phyloP scores from a whole-genome alignment of 2,888 invertebrate species.

The Taphrorychus bicolor region DNA sequence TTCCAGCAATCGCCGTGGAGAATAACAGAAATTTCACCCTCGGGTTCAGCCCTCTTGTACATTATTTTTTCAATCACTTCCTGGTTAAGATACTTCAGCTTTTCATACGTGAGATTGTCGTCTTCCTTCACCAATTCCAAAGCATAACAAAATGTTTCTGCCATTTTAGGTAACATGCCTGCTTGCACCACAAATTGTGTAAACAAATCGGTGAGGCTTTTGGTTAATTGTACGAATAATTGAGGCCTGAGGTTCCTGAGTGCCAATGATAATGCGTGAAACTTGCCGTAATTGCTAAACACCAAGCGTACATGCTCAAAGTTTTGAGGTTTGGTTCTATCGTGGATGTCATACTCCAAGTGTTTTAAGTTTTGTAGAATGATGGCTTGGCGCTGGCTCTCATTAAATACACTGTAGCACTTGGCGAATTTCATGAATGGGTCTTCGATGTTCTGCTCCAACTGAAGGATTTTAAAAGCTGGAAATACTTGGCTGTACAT shows the following conservation, averaged over 20 bases:
- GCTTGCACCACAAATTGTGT: constrained; percentile 42
- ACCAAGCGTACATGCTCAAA: constrained; percentile 45
- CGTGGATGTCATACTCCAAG: constrained; percentile 46
- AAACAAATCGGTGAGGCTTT: constrained; percentile 44
- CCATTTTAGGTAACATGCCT: constrained; percentile 33
- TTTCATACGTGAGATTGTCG: constrained; percentile 32
- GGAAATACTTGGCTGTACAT: constrained; percentile 43
- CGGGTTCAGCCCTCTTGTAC: constrained; percentile 30
- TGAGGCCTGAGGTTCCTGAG: constrained; percentile 38
- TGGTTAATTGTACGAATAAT: constrained; percentile 40
- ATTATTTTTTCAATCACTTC: constrained; percentile 16
- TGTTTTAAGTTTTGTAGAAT: constrained; percentile 48
- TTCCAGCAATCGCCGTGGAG: constrained; percentile 53
- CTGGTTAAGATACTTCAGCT: constrained; percentile 37
- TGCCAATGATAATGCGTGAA: constrained; percentile 47
- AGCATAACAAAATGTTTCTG: constrained; percentile 35
- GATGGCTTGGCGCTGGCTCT: constrained; percentile 45
- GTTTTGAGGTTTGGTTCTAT: constrained; percentile 47
- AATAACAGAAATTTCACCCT: constrained; percentile 42
- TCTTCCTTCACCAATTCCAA: constrained; percentile 37
- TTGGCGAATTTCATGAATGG: constrained; percentile 40
- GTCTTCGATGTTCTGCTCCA: constrained; percentile 32
- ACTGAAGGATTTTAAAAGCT: constrained; percentile 36
- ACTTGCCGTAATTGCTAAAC: constrained; percentile 43
- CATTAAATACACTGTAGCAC: constrained; percentile 45